Percentiles rank a stretch among this genome's conserved stretches.
Conservation (phyloP, 2,888 invertebrate species). For the Lomographa bimaculata region DNA sequence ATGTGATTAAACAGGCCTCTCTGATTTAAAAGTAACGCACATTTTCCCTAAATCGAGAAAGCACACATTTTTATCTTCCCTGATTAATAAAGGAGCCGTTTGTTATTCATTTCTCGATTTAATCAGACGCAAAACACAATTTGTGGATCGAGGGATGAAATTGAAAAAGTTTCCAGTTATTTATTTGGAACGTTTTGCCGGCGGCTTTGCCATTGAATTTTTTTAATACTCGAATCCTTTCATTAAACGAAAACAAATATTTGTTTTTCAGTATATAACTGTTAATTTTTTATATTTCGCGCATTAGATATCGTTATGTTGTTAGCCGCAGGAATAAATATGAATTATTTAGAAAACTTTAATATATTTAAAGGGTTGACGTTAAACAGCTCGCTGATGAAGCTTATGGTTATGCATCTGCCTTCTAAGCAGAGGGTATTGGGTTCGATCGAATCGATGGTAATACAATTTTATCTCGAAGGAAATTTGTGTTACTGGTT, state of each 20-base stretch:
- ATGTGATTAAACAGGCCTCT: too few species aligned
- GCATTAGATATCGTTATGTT: background rate
- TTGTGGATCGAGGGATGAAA: constrained; percentile 75
- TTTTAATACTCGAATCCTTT: constrained; percentile 59
- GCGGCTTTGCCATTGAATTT: constrained; percentile 64
- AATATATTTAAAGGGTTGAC: too few species aligned
- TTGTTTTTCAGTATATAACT: constrained; percentile 26
- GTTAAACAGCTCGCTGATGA: too few species aligned
- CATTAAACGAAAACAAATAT: constrained; percentile 34
- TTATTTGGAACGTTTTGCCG: constrained; percentile 72
- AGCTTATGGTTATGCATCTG: too few species aligned
- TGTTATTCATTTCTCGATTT: constrained; percentile 78
- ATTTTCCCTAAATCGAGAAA: constrained; percentile 18
- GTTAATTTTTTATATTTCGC: constrained; percentile 17
- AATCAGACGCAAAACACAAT: constrained; percentile 80
- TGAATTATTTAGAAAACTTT: too few species aligned
- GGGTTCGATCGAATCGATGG: too few species aligned
- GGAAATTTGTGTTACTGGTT: too few species aligned
- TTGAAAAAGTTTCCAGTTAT: constrained; percentile 81
- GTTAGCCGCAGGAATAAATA: constrained; percentile 1
- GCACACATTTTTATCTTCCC: constrained; percentile 37
- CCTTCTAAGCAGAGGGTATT: too few species aligned
- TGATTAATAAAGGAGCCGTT: constrained; percentile 68
- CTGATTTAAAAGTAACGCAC: too few species aligned
- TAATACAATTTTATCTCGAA: too few species aligned